phyloP scores from a whole-genome alignment of 2,797 vertebrate species.

The Melanitta fusca region DNA sequence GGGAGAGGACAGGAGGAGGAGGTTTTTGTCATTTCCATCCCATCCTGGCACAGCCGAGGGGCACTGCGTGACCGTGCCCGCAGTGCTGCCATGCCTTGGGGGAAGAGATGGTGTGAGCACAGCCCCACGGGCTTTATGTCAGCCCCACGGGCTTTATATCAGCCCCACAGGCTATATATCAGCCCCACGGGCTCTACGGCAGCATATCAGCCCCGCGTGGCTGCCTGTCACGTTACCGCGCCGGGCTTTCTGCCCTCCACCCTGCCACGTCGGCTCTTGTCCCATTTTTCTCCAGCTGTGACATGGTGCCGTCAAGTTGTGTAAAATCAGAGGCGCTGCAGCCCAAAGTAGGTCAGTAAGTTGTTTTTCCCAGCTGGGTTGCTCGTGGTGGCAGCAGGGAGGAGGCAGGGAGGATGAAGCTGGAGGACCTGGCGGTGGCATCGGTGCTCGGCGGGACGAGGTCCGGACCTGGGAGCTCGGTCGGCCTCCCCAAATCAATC shows the following conservation, averaged over 20 bases:
- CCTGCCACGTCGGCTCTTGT: neutral
- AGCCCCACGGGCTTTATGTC: rapidly evolving
- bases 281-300: neutral
- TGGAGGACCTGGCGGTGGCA: rapidly evolving
- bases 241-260: neutral
- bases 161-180: rapidly evolving
- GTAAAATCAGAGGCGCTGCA: neutral
- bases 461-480: neutral
- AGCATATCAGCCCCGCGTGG: rapidly evolving
- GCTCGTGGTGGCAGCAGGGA: neutral
- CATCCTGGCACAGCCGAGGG: rapidly evolving
- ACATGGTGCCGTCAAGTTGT: neutral
- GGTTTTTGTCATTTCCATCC: neutral
- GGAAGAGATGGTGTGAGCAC: rapidly evolving
- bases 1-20: neutral
- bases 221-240: neutral
- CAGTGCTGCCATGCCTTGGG: neutral
- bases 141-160: rapidly evolving
- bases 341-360: conserved; percentile 40
- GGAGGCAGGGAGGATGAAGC: neutral
- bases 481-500: neutral
- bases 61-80: neutral
- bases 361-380: neutral
- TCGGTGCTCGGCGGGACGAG: neutral
- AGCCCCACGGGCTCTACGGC: rapidly evolving